Conservation (phyloP, 2,113 vertebrate genomes). For the Rhineura floridana region DNA sequence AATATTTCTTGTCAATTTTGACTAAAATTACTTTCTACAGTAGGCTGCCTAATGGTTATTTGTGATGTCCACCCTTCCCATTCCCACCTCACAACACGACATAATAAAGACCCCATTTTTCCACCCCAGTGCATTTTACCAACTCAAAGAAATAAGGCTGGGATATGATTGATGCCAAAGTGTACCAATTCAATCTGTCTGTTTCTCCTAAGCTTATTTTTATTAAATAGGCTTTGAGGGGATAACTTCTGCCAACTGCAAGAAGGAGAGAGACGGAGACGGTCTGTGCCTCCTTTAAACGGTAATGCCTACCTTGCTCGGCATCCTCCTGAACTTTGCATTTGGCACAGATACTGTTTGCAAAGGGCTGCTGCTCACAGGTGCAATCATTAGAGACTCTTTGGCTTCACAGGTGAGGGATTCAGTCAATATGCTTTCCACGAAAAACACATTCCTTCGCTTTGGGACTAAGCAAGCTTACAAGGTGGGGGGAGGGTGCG, state of each 20-base stretch:
- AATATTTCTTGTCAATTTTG: background rate
- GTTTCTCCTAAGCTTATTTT: constrained; percentile 33
- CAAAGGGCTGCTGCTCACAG: constrained; percentile 3
- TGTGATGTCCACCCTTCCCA: background rate
- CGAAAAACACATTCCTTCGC: constrained; percentile 33
- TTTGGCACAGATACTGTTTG: constrained; percentile 45
- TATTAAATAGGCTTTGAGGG: constrained; percentile 46
- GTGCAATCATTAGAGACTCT: constrained; percentile 36
- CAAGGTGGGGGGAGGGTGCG: background rate
- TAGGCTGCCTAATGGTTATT: background rate
- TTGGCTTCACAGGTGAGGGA: constrained; percentile 52
- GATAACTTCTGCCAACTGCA: background rate
- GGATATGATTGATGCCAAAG: constrained; percentile 21
- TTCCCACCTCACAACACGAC: background rate
- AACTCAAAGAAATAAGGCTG: constrained; percentile 11
- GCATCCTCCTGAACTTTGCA: constrained; percentile 8
- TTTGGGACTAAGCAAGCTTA: constrained; percentile 23
- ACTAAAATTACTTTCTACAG: background rate
- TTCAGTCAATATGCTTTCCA: constrained; percentile 44
- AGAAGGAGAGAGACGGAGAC: background rate
- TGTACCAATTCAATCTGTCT: background rate
- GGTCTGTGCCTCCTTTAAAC: constrained; percentile 26
- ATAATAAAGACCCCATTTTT: constrained; percentile 1
- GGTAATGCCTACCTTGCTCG: constrained; percentile 27
- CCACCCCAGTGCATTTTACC: constrained; percentile 1